Base-by-base conservation (phyloP, 2,797 vertebrate genomes). In the Acropternis orthonyx region DNA sequence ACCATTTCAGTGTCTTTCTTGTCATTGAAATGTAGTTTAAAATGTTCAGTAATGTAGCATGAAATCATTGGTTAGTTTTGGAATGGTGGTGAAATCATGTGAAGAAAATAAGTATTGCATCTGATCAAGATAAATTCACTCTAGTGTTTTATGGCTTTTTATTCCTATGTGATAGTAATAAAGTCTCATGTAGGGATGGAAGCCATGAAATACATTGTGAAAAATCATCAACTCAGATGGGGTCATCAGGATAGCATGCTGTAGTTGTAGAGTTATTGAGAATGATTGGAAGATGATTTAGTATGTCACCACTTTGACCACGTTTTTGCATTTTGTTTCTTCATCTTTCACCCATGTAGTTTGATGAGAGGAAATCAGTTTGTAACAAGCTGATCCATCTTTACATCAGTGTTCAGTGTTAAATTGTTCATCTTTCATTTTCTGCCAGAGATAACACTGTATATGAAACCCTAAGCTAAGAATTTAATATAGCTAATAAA, bases 111-210 rank as follows among this genome's bases (percentile, higher is more conserved):
- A 98, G 96, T 98, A 97, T 98, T 98, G 97, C 98, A 98, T 98
- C 98, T 98, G 98, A 98, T 98, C 98, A 98, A 98, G 98, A 98
- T 98, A 98, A 98, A 98, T 98, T 98, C 98, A 98, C 99, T 99
- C 98, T 98, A 98, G 98, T 99, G 99, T 98, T 98, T 98, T 99
- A 99, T 99, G 99, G 99, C 99, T 99, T 99, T 99, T 99, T 99
- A 99, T 99, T 99, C 99, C 99, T 99, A 99, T 99, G 99, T 99
- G 99, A 99, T 99, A 98, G 98, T 99, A 98, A 99, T 98, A 98
- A 98, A 98, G 98, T 98, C 98, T 99, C 99, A 98, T 98, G 99
- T 99, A 99, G 99, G 99, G 99, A 98, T 98, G 98, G 98, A 99
- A 99, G 99, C 99, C 99, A 99, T 99, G 98, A 99, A 99, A 99